A percentile compares a stretch with the other conserved stretches of the same genome.
These are phyloP conservation scores for Clarias fuscus DNA, from an alignment of 2,797 vertebrate species.

Conservation along the genomic window DNA sequence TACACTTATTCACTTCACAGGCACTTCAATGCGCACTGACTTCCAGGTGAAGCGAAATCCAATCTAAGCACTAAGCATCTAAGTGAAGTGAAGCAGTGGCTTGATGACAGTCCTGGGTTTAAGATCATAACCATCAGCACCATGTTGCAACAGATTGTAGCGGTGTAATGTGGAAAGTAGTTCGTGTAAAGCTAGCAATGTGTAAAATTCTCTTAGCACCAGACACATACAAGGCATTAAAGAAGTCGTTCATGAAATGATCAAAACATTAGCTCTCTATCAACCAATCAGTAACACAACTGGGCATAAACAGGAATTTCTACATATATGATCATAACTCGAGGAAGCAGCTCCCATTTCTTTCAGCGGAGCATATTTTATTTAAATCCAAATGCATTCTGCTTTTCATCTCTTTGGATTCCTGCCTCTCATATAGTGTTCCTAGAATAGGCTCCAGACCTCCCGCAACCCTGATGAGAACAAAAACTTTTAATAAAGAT, in stretches of 20 bases:
- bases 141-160: background rate
- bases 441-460: background rate
- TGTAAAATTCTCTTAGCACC: background rate
- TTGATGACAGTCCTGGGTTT: background rate
- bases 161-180: background rate
- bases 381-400: background rate
- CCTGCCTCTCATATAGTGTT: background rate
- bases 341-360: background rate
- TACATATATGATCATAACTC: background rate
- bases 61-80: background rate
- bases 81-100: background rate
- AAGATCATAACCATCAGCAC: background rate
- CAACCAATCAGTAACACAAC: background rate
- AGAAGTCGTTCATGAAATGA: background rate
- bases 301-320: background rate
- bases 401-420: background rate
- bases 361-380: background rate
- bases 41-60: constrained; percentile 4
- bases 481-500: background rate
- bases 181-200: background rate
- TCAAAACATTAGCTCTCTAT: background rate
- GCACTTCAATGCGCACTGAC: background rate
- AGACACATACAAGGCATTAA: background rate
- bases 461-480: background rate
- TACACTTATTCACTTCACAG: background rate